Percentiles rank a stretch among this genome's conserved stretches.
Conservation (phyloP, 2,888 invertebrate genomes). For the Drosophila testacea region DNA sequence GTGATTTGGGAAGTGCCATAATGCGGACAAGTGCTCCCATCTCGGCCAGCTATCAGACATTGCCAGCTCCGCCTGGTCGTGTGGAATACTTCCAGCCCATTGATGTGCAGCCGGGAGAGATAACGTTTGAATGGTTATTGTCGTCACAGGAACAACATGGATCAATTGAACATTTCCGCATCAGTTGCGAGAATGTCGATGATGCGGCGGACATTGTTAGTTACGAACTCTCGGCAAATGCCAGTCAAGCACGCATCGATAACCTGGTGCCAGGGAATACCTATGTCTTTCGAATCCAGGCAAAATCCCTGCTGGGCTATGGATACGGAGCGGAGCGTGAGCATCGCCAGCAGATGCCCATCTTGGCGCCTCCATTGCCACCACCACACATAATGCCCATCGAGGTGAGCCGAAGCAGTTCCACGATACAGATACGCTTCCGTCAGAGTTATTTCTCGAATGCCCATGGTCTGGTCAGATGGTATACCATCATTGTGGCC, state of each 20-base stretch:
- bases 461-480: conserved; percentile 91
- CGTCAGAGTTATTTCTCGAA: conserved; percentile 95
- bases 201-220: conserved; percentile 87
- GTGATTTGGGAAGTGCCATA: conserved; percentile 85
- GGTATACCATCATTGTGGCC: conserved; percentile 95
- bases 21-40: conserved; percentile 91
- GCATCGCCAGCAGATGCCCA: conserved; percentile 93
- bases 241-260: conserved; percentile 89
- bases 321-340: conserved; percentile 91
- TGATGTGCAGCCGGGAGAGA: conserved; percentile 92
- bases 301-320: conserved; percentile 92
- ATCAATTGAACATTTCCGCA: conserved; percentile 91
- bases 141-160: conserved; percentile 93
- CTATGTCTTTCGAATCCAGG: conserved; percentile 93
- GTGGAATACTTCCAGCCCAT: conserved; percentile 91
- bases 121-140: conserved; percentile 92
- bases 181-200: conserved; percentile 90
- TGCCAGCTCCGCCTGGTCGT: conserved; percentile 93
- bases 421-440: conserved; percentile 92
- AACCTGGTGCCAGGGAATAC: conserved; percentile 92
- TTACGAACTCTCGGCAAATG: conserved; percentile 88
- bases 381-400: conserved; percentile 90
- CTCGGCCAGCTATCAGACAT: conserved; percentile 92
- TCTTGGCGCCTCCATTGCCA: conserved; percentile 90
- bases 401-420: conserved; percentile 90